Conservation (phyloP, 2,888 invertebrate species). For the Myathropa florea region DNA sequence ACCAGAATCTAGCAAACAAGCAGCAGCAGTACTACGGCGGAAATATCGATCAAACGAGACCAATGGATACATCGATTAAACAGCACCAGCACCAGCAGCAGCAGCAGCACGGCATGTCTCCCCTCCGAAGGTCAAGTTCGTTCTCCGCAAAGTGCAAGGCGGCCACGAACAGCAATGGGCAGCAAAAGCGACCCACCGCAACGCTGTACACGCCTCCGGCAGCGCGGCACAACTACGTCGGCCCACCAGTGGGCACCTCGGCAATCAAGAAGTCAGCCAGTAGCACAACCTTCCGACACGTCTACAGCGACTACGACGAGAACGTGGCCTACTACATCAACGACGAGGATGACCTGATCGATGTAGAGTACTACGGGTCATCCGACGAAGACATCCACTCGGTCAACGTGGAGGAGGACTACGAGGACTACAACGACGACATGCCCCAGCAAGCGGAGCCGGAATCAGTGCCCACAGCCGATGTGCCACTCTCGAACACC, state of each 20-base stretch:
- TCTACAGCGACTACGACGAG: slow-evolving; percentile 79
- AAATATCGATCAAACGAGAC: slow-evolving; percentile 73
- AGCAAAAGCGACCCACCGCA: slow-evolving; percentile 72
- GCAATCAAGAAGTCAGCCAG: slow-evolving; percentile 80
- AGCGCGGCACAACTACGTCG: slow-evolving; percentile 75
- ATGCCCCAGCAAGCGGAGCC: slow-evolving; percentile 36
- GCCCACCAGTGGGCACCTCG: slow-evolving; percentile 42
- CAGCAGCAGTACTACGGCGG: slow-evolving; percentile 48
- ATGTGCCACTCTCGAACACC: slow-evolving; percentile 81
- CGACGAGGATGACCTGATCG: slow-evolving; percentile 78
- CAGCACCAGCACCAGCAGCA: slow-evolving; percentile 59
- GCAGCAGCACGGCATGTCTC: slow-evolving; percentile 73
- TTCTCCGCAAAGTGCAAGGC: slow-evolving; percentile 82
- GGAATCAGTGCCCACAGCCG: slow-evolving; percentile 34
- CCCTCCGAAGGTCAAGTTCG: slow-evolving; percentile 86
- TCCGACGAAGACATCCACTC: slow-evolving; percentile 75
- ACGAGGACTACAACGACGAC: slow-evolving; percentile 75
- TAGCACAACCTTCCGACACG: slow-evolving; percentile 79
- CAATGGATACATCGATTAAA: slow-evolving; percentile 71
- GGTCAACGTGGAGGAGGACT: slow-evolving; percentile 71
- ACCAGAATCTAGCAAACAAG: slow-evolving; percentile 41
- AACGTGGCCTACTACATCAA: slow-evolving; percentile 80
- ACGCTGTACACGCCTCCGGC: slow-evolving; percentile 79
- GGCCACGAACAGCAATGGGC: slow-evolving; percentile 64
- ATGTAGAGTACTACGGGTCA: slow-evolving; percentile 77